Percentiles rank a stretch among this genome's conserved stretches.
These are phyloP conservation scores for Gasterosteus aculeatus DNA, from an alignment of 2,113 vertebrate species.

Conservation along the genomic window DNA sequence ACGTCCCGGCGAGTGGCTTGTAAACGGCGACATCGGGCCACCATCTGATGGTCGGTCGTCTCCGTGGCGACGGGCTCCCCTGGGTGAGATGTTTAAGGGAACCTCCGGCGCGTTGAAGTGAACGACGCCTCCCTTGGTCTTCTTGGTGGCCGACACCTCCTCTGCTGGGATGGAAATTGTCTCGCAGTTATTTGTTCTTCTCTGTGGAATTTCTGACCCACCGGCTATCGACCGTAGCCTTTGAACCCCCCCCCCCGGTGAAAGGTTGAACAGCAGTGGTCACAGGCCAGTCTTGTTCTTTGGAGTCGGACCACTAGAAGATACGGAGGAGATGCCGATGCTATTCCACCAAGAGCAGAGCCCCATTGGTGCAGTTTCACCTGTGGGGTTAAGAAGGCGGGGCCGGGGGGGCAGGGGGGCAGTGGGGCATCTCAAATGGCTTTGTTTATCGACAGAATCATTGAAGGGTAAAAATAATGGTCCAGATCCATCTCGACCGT, in stretches of 20 bases:
- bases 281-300: not conserved
- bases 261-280: constrained; percentile 18
- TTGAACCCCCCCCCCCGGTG: not conserved
- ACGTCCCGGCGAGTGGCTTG: too few species aligned
- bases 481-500: constrained; percentile 64
- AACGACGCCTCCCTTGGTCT: too few species aligned
- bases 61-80: too few species aligned
- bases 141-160: not conserved
- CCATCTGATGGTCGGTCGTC: not conserved
- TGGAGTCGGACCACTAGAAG: not conserved
- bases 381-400: constrained; percentile 7
- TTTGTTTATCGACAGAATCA: constrained; percentile 56
- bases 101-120: not conserved
- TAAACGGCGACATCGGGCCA: too few species aligned
- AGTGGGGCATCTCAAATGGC: constrained; percentile 35
- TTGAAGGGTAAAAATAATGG: constrained; percentile 71
- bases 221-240: not conserved
- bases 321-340: not conserved
- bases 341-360: constrained; percentile 22
- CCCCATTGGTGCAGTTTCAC: constrained; percentile 15
- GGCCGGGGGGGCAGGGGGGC: not conserved
- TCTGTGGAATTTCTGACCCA: constrained; percentile 24
- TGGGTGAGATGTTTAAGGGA: constrained; percentile 19
- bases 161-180: constrained; percentile 13
- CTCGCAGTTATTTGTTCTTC: constrained; percentile 1